Evolutionary conservation across 2,888 invertebrate genomes (phyloP), one percentile per base, ranked within the genome.

Genomic region (Coleophora deauratella): DNA sequence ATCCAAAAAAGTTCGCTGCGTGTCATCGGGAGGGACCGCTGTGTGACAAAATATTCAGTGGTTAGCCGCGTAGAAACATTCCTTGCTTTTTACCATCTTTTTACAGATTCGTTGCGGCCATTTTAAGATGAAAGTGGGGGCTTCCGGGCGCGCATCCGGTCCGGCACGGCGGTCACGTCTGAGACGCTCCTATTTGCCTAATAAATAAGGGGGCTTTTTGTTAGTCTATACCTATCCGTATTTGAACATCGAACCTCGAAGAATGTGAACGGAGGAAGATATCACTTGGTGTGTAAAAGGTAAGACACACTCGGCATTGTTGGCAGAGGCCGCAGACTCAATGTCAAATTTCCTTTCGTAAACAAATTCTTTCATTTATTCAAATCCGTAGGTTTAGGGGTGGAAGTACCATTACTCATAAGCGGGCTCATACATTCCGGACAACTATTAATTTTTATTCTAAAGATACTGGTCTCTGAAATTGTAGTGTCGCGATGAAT

Each of bases 111-210:
- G 81, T 65, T 64, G 71, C 69, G 79, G 79, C 69, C 76, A 77
- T 75, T 77, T 73, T 69, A 62, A 75, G 77, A 80, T 77, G 76
- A 77, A 76, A 75, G 72, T 42, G 72, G 64, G 71, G 66, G 59
- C 76, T 78, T 79, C 81, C 81, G 81, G 81, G 66, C 71, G 66
- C 69, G 72, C 72, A 72, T 80, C 79, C 81, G 79, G 77, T 72
- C 55, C 21, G 21, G n/a, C n/a, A 59, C 52, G 53, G 59, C 59
- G 62, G 69, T 62, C 66, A 62, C 55, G 57, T 57, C 55, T 51
- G 50, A 49, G 41, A 51, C 54, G 45, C 45, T 50, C 49, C 50
- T 66, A 59, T 65, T 66, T 66, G 59, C 53, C 55, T 53, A 62
- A 57, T 57, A 57, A 63, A 66, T 62, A 60, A 61, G 57, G 58